Conservation (phyloP, 2,797 vertebrate genomes). For the Crypturellus tataupa region DNA sequence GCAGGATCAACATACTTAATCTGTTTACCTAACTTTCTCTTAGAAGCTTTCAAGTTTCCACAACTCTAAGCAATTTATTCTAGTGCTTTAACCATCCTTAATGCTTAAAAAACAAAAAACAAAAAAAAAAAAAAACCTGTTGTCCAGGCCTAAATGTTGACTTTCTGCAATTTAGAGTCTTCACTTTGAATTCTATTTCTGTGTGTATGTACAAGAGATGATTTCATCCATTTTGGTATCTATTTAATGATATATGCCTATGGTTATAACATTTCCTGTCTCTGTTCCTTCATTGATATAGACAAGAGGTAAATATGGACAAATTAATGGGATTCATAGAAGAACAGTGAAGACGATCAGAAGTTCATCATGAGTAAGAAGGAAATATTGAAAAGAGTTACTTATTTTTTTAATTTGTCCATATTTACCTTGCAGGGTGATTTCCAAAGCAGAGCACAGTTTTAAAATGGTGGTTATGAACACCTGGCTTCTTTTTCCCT, state of each 20-base stretch:
- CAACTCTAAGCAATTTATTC: not conserved
- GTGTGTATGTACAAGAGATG: not conserved
- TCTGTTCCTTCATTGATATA: not conserved
- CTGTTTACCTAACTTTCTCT: not conserved
- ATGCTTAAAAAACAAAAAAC: not conserved
- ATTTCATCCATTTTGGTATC: not conserved
- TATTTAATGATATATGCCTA: not conserved
- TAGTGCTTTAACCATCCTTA: not conserved
- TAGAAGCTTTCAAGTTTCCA: not conserved
- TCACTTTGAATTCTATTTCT: not conserved
- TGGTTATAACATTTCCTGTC: not conserved
- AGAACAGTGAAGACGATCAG: too few species aligned
- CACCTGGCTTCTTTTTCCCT: not conserved
- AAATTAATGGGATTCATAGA: too few species aligned
- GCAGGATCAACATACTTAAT: not conserved
- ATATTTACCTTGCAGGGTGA: not conserved
- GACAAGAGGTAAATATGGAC: too few species aligned
- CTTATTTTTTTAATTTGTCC: not conserved
- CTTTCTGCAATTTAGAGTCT: not conserved
- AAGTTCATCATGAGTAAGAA: too few species aligned
- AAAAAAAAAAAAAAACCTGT: not conserved
- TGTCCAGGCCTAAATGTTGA: not conserved
- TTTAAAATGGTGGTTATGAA: not conserved
- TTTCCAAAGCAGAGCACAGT: not conserved
- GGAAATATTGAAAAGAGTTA: too few species aligned